These are phyloP conservation scores for Mola mola DNA, from an alignment of 2,113 vertebrate species.

Conservation along the genomic window DNA sequence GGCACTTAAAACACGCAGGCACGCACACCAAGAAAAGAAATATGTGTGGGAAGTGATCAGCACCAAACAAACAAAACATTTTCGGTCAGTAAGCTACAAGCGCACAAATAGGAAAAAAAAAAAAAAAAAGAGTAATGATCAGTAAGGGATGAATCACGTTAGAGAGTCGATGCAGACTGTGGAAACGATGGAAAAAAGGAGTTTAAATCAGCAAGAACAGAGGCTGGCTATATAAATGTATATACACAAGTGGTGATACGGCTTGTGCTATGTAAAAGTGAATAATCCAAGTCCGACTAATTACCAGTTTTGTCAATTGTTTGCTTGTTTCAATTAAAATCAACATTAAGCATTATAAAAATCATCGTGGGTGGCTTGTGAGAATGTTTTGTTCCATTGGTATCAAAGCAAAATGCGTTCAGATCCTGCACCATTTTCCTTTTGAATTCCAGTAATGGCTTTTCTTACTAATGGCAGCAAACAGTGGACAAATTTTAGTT, in stretches of 20 bases:
- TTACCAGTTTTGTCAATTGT: too few species aligned
- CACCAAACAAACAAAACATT: conserved; percentile 37
- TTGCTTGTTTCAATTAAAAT: too few species aligned
- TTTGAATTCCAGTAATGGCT: too few species aligned
- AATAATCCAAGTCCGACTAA: too few species aligned
- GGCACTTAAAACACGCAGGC: not conserved
- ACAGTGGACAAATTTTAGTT: not conserved
- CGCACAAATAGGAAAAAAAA: not conserved
- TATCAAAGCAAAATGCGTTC: too few species aligned
- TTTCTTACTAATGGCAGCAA: not conserved
- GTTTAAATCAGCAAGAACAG: conserved; percentile 5
- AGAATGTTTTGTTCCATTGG: too few species aligned
- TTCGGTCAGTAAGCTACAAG: conserved; percentile 37
- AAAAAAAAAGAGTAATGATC: conserved; percentile 33
- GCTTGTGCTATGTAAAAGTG: too few species aligned
- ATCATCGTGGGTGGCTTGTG: too few species aligned
- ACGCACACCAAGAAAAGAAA: conserved; percentile 51
- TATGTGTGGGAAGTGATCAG: conserved; percentile 61
- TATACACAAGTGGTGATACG: not conserved
- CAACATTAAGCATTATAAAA: too few species aligned
- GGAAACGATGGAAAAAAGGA: conserved; percentile 1
- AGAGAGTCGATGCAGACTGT: not conserved
- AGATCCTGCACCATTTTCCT: too few species aligned
- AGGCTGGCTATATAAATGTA: conserved; percentile 4
- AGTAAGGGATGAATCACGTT: conserved; percentile 40